These are phyloP conservation scores for Pseudotriccus pelzelni DNA, from an alignment of 2,797 vertebrate genomes.

Conservation along the genomic window DNA sequence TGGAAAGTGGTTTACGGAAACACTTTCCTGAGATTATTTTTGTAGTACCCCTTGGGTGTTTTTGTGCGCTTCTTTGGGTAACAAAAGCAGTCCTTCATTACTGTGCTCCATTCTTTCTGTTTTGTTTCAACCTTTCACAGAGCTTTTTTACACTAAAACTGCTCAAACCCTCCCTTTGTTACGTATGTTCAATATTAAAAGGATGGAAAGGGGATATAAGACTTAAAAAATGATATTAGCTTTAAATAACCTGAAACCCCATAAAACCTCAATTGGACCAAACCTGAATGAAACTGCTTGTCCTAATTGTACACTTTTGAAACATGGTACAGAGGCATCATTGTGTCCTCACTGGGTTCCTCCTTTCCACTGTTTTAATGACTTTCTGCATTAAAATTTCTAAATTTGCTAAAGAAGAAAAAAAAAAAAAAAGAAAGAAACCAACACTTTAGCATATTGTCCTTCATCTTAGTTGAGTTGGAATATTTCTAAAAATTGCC, in stretches of 20 bases:
- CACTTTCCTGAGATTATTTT: background rate
- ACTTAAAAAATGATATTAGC: background rate
- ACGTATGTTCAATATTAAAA: background rate
- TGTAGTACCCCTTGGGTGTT: no score
- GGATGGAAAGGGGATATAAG: background rate
- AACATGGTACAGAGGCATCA: background rate
- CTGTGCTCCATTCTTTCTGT: background rate
- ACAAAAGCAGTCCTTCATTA: background rate
- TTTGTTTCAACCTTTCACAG: background rate
- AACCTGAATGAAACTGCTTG: background rate
- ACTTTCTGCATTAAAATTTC: background rate
- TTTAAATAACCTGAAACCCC: background rate
- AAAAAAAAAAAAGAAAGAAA: background rate
- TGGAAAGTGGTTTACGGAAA: background rate
- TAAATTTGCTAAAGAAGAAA: background rate
- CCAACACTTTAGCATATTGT: background rate
- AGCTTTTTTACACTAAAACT: background rate
- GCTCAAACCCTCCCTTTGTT: background rate
- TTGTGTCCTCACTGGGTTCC: accelerated
- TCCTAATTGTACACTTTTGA: background rate
- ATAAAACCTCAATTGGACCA: background rate
- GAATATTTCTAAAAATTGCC: background rate
- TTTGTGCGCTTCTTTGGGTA: background rate
- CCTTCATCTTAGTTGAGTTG: background rate
- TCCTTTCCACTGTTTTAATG: background rate